These are phyloP conservation scores for Leptocoma aspasia DNA, from an alignment of 2,113 vertebrate genomes.

Conservation along the genomic window DNA sequence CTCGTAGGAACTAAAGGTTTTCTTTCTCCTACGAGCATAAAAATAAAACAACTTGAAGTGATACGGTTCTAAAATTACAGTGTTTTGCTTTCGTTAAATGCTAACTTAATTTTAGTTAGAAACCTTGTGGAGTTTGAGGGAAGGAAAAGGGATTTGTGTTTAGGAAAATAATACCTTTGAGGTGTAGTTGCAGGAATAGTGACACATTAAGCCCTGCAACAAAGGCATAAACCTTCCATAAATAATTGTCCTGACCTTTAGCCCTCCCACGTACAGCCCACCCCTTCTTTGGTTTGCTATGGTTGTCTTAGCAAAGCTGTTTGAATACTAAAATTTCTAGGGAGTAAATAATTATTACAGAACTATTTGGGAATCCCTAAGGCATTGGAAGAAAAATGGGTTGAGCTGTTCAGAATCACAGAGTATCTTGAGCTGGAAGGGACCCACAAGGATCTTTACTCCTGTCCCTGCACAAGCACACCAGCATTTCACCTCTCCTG, in stretches of 20 bases:
- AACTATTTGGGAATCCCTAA: neutral
- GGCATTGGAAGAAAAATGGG: neutral
- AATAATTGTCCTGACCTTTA: neutral
- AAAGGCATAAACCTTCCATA: neutral
- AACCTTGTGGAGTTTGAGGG: neutral
- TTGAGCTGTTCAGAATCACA: neutral
- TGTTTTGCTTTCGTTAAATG: neutral
- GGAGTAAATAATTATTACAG: neutral
- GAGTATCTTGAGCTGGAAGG: neutral
- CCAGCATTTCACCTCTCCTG: neutral
- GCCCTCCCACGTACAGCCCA: neutral
- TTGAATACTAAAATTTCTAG: neutral
- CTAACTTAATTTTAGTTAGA: neutral
- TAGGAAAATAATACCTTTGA: neutral
- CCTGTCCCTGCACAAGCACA: neutral
- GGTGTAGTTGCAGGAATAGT: neutral
- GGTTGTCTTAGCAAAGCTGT: neutral
- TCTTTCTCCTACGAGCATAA: neutral
- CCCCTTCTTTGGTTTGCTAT: neutral
- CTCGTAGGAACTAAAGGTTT: constrained; percentile 25
- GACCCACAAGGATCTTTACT: neutral
- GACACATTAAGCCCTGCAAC: neutral
- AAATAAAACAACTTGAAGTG: constrained; percentile 22
- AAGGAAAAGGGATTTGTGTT: neutral
- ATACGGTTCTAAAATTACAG: constrained; percentile 36